Percentiles rank a stretch among this genome's conserved stretches.
Conservation (phyloP, 2,888 invertebrate genomes). For the Scrobipalpa atriplicella region DNA sequence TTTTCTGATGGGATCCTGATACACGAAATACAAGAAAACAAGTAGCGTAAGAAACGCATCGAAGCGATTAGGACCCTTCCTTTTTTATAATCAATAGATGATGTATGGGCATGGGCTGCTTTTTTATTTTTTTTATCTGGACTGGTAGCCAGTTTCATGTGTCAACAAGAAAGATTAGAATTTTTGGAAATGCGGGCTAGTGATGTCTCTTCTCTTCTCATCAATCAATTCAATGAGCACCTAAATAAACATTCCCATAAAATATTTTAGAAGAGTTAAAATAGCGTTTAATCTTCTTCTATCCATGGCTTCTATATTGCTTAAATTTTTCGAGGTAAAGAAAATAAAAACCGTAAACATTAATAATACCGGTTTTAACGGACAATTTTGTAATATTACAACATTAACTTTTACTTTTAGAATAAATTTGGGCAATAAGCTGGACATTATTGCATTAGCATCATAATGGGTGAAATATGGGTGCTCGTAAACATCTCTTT, state of each 20-base stretch:
- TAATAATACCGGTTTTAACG: constrained; percentile 26
- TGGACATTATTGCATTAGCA: constrained; percentile 41
- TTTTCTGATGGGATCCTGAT: constrained; percentile 20
- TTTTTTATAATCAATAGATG: constrained; percentile 52
- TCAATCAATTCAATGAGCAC: constrained; percentile 18
- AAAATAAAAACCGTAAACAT: constrained; percentile 19
- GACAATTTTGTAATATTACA: constrained; percentile 31
- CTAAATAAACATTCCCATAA: constrained; percentile 3
- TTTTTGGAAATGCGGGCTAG: constrained; percentile 23
- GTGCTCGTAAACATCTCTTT: constrained; percentile 62
- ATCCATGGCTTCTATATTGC: no score
- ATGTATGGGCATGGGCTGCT: constrained; percentile 53
- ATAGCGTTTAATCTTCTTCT: constrained; percentile 8
- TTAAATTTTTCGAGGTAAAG: constrained; percentile 12
- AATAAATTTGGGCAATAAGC: constrained; percentile 46
- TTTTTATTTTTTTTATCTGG: constrained; percentile 44
- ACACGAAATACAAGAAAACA: constrained; percentile 39
- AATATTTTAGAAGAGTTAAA: background rate
- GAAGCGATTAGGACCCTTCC: constrained; percentile 60
- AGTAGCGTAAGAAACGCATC: constrained; percentile 65
- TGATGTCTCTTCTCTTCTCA: background rate
- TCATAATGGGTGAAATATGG: constrained; percentile 69
- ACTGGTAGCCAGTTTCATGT: constrained; percentile 49
- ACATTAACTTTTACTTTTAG: constrained; percentile 39
- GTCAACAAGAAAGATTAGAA: constrained; percentile 47